Conservation (phyloP, 1,140 invertebrate species). For the Zaprionus africanus region DNA sequence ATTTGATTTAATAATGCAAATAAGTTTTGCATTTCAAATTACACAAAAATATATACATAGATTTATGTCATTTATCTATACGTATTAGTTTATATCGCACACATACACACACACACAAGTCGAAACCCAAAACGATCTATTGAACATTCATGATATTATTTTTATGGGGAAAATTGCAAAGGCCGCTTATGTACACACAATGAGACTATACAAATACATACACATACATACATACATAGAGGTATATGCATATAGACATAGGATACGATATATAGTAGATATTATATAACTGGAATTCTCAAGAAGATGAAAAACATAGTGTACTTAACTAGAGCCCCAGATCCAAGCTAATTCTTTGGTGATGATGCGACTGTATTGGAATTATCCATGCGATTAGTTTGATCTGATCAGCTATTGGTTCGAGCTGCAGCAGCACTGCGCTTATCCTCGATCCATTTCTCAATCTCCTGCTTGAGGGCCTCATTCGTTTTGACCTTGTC, state of each 20-base stretch:
- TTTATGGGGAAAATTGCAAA: conserved; percentile 20
- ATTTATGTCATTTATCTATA: conserved; percentile 7
- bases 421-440: conserved; percentile 76
- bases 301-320: conserved; percentile 19
- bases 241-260: not conserved
- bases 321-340: conserved; percentile 34
- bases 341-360: conserved; percentile 64
- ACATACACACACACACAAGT: conserved; percentile 1
- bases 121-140: not conserved
- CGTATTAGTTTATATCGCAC: conserved; percentile 6
- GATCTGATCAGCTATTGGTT: conserved; percentile 53
- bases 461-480: conserved; percentile 91
- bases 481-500: conserved; percentile 94
- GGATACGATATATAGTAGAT: conserved; percentile 8
- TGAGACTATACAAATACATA: not conserved
- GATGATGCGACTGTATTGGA: conserved; percentile 22
- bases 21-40: conserved; percentile 8
- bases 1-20: conserved; percentile 27
- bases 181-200: conserved; percentile 22
- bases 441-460: conserved; percentile 91
- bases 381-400: not conserved
- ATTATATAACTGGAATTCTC: conserved; percentile 51
- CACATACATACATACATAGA: not conserved
- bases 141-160: not conserved
- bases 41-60: conserved; percentile 35